These are phyloP conservation scores for Colaptes auratus DNA, from an alignment of 2,113 vertebrate species.

Conservation along the genomic window DNA sequence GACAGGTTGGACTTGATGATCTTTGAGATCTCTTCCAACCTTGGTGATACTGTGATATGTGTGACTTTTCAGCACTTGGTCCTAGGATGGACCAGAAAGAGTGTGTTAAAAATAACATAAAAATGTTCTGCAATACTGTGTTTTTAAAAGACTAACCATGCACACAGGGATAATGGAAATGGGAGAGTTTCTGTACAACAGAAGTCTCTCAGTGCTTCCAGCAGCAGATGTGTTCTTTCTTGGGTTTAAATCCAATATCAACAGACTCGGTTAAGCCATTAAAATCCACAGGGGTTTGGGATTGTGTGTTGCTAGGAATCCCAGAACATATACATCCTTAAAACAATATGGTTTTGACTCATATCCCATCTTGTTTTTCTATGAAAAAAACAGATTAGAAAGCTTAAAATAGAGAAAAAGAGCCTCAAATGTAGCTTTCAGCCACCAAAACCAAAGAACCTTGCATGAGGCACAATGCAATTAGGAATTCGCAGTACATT, in stretches of 20 bases:
- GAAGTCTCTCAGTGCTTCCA: background rate
- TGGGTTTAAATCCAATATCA: background rate
- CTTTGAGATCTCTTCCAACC: no score
- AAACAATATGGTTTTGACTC: background rate
- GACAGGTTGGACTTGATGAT: no score
- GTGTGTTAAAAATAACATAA: background rate
- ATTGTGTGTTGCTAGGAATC: background rate
- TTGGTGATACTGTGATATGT: no score
- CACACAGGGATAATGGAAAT: background rate
- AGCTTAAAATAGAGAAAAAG: background rate
- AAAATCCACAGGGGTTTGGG: slow-evolving; percentile 11
- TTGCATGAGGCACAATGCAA: background rate
- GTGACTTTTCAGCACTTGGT: background rate
- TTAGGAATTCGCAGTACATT: background rate
- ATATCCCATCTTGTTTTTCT: background rate
- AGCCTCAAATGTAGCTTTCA: background rate
- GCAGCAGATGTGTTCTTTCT: background rate
- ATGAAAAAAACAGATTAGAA: background rate
- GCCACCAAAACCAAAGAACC: background rate
- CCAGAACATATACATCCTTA: background rate
- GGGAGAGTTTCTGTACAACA: background rate
- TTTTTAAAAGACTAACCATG: background rate
- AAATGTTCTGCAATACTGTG: background rate
- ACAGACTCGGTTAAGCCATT: background rate
- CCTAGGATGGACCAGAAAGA: background rate